These are phyloP conservation scores for Neoascia interrupta DNA, from an alignment of 2,888 invertebrate species.

Conservation along the genomic window DNA sequence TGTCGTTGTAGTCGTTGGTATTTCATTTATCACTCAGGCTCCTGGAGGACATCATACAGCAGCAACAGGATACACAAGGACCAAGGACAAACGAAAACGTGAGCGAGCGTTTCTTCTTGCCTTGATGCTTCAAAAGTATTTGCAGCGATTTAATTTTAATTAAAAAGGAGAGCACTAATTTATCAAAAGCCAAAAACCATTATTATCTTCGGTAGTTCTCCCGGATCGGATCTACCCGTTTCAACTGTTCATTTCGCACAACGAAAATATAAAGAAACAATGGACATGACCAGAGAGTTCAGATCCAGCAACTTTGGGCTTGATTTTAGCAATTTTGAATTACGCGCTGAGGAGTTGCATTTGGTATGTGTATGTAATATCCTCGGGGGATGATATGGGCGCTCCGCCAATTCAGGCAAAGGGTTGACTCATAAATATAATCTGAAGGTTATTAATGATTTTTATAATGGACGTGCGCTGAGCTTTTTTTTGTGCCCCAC, in stretches of 20 bases:
- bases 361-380: no score
- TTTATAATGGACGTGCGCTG: constrained; percentile 58
- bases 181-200: constrained; percentile 65
- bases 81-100: constrained; percentile 10
- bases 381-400: no score
- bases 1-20: constrained; percentile 26
- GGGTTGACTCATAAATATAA: constrained; percentile 62
- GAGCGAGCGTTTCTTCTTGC: neutral
- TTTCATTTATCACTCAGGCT: constrained; percentile 62
- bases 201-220: constrained; percentile 28
- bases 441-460: constrained; percentile 68
- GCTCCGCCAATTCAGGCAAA: no score
- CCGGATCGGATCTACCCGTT: neutral
- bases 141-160: constrained; percentile 66
- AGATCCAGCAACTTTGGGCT: constrained; percentile 42
- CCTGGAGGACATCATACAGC: constrained; percentile 9
- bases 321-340: constrained; percentile 39
- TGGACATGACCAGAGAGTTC: constrained; percentile 30
- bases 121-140: constrained; percentile 29
- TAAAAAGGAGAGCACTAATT: constrained; percentile 66
- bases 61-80: constrained; percentile 31
- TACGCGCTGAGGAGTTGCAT: constrained; percentile 31
- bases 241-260: constrained; percentile 45
- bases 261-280: constrained; percentile 37
- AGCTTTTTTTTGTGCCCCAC: constrained; percentile 27